phyloP scores from a whole-genome alignment of 1,140 invertebrate genomes.

The Tetragnatha versicolor region DNA sequence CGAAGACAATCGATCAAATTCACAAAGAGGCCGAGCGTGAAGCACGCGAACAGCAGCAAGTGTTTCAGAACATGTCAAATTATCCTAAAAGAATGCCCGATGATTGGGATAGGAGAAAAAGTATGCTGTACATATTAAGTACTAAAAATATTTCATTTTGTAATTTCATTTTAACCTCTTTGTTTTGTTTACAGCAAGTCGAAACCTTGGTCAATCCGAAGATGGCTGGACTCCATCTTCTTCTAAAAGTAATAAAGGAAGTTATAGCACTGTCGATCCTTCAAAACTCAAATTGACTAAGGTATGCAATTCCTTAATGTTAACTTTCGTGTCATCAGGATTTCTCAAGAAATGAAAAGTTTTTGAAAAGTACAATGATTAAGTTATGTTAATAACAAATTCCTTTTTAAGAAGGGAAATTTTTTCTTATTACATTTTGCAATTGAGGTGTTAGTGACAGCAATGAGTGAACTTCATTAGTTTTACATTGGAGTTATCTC shows the following conservation, averaged over 20 bases:
- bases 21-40: conserved; percentile 84
- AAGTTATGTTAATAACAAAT: no score
- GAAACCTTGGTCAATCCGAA: not conserved
- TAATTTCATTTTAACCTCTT: no score
- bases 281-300: conserved; percentile 63
- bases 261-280: conserved; percentile 59
- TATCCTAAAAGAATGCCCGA: conserved; percentile 39
- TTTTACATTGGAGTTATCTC: no score
- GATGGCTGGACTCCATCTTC: conserved; percentile 44
- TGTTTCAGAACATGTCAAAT: conserved; percentile 12
- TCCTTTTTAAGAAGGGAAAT: no score
- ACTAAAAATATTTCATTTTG: no score
- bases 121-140: no score
- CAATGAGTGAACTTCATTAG: no score
- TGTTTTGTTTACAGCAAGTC: not conserved
- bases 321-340: not conserved
- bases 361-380: no score
- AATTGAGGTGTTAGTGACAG: no score
- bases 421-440: no score
- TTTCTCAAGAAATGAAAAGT: no score
- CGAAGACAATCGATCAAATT: conserved; percentile 94
- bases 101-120: conserved; percentile 49
- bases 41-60: conserved; percentile 59
- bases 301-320: conserved; percentile 54
- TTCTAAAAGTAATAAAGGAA: conserved; percentile 46